Percentiles rank a stretch among this genome's conserved stretches.
Conservation (phyloP, 2,888 invertebrate species). For the Lithophane ornitopus region DNA sequence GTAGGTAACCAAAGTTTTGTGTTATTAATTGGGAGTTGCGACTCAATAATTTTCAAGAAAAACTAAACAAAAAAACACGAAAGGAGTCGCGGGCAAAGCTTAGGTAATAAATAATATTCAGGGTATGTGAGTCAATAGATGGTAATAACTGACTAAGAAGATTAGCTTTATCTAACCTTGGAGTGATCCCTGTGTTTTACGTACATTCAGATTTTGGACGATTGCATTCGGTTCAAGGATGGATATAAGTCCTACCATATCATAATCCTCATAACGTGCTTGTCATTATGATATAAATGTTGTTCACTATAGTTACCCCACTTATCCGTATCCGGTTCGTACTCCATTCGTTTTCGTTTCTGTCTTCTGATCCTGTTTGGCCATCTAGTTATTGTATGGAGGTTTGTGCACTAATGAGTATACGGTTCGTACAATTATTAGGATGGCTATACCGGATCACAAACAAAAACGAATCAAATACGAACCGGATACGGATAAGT, state of each 20-base stretch:
- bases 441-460: too few relatives aligned
- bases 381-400: too few relatives aligned
- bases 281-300: constrained; percentile 15
- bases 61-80: too few relatives aligned
- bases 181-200: constrained; percentile 16
- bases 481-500: too few relatives aligned
- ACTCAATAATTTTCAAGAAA: not conserved
- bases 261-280: constrained; percentile 19
- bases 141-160: not conserved
- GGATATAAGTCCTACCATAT: constrained; percentile 1
- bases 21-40: not conserved
- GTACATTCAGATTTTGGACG: constrained; percentile 12
- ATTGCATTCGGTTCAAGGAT: constrained; percentile 41
- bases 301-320: not conserved
- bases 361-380: too few relatives aligned
- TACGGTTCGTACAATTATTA: too few relatives aligned
- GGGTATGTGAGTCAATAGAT: constrained; percentile 1
- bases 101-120: not conserved
- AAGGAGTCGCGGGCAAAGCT: not conserved
- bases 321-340: too few relatives aligned
- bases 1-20: not conserved
- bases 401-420: too few relatives aligned
- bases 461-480: too few relatives aligned
- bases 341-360: too few relatives aligned
- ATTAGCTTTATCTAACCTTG: constrained; percentile 31